Base-by-base conservation (phyloP, 2,113 vertebrate genomes). In the Tachuris rubrigastra region DNA sequence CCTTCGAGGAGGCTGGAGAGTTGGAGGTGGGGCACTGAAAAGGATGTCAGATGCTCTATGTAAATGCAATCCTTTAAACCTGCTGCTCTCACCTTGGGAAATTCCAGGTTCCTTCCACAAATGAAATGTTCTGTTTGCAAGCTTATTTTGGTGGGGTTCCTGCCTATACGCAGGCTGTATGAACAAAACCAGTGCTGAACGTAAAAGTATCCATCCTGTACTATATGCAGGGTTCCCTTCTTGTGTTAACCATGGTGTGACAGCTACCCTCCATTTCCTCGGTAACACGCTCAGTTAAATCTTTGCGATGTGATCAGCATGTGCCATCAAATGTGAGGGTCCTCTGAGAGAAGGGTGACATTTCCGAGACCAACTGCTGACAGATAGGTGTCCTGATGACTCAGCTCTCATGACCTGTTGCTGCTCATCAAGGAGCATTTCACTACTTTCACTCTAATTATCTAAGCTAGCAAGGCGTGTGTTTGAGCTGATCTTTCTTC, bases 61-160 rank as follows among this genome's bases (percentile, higher is more conserved):
- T 75, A 80, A 85, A 53, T 4, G 2, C n/a, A 25, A 44, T 66
- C 53, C 21, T 37, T 74, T 80, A 47, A 73, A 84, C 47, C 52
- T 9, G 6, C 69, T 72, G 68, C 59, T 72, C 81, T 62, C 17
- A 67, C 75, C 75, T 62, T 39, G 92, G 96, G 93, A 88, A 97
- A 94, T 95, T 95, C 94, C 96, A 79, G 3, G 31, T 42, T 53
- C 47, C 82, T 79, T 94, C 65, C 73, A 68, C 78, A 81, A 74
- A 74, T 27, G 14, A 89, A 87, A 69, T 41, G 83, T 46, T 91
- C 94, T 69, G 42, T 95, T 83, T 68, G 78, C 60, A 86, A 82
- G 87, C 71, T 95, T 81, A 87, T 72, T 97, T 96, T 93, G 85
- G 72, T 86, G 93, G 88, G 39, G 88, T 59, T 91, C 60, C 76